phyloP scores from a whole-genome alignment of 1,140 invertebrate species.

The Drosophila neocordata region DNA sequence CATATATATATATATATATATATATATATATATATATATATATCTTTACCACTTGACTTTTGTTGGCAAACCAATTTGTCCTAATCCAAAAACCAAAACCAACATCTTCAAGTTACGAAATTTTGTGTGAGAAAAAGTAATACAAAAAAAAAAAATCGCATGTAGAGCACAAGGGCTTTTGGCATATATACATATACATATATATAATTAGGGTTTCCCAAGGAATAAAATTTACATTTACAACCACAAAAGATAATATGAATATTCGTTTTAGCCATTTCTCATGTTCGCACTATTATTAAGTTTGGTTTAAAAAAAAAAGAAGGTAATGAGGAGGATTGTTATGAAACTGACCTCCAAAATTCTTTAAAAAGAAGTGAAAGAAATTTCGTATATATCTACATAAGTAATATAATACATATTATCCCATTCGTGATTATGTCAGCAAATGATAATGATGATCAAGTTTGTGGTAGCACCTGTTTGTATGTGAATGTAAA shows the following conservation, averaged over 20 bases:
- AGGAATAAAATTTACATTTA: conserved; percentile 50
- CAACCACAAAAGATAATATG: conserved; percentile 27
- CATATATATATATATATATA: not conserved
- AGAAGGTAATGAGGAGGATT: conserved; percentile 9
- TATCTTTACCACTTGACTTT: conserved; percentile 1
- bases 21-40: not conserved
- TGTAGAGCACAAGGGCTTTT: conserved; percentile 52
- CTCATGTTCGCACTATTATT: conserved; percentile 26
- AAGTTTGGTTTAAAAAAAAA: not conserved
- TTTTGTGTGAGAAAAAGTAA: conserved; percentile 56
- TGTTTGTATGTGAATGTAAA: conserved; percentile 1
- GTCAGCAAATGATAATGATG: conserved; percentile 29
- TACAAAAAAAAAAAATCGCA: conserved; percentile 18
- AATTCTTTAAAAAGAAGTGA: conserved; percentile 50
- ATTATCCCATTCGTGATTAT: conserved; percentile 29
- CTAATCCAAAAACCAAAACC: conserved; percentile 20
- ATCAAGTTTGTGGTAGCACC: conserved; percentile 8
- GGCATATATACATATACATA: conserved; percentile 20
- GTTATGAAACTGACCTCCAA: conserved; percentile 46
- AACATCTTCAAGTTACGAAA: conserved; percentile 51
- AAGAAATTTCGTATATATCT: conserved; percentile 29
- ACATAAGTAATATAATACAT: no score
- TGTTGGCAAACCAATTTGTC: not conserved
- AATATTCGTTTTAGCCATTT: conserved; percentile 42
- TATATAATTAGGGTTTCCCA: conserved; percentile 68